phyloP scores from a whole-genome alignment of 2,113 vertebrate genomes.

The Antigone vipio region DNA sequence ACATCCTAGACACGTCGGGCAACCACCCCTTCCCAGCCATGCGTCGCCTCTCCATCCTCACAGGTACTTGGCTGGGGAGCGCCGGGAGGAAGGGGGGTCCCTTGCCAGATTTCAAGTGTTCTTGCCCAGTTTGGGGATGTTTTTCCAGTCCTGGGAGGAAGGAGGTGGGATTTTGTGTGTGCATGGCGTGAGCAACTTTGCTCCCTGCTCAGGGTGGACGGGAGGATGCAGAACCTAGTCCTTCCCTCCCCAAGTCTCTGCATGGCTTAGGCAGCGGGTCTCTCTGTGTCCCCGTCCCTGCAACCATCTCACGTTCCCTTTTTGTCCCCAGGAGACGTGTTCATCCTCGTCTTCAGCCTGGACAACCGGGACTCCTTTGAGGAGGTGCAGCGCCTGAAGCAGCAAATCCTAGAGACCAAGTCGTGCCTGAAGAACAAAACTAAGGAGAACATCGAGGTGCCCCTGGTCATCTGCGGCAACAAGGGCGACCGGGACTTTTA shows the following conservation, averaged over 20 bases:
- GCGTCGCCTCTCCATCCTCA: constrained; percentile 95
- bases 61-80: constrained; percentile 76
- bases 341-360: constrained; percentile 96
- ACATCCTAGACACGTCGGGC: constrained; percentile 95
- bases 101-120: background rate
- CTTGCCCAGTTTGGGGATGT: background rate
- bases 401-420: constrained; percentile 96
- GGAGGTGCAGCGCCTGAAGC: constrained; percentile 93
- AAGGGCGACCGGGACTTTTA: constrained; percentile 92
- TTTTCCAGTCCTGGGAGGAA: background rate
- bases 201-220: background rate
- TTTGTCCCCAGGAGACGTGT: constrained; percentile 86
- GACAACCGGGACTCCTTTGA: constrained; percentile 96
- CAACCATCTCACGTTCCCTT: background rate
- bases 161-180: background rate
- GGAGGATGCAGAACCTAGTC: background rate
- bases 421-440: constrained; percentile 94
- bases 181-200: background rate
- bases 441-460: constrained; percentile 91
- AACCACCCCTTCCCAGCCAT: constrained; percentile 97
- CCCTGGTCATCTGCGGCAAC: constrained; percentile 96
- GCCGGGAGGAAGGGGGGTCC: background rate
- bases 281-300: background rate
- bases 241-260: background rate
- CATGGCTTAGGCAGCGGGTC: background rate